Evolutionary conservation across 2,797 vertebrate genomes (phyloP).

Genomic region (Sardinella longiceps): DNA sequence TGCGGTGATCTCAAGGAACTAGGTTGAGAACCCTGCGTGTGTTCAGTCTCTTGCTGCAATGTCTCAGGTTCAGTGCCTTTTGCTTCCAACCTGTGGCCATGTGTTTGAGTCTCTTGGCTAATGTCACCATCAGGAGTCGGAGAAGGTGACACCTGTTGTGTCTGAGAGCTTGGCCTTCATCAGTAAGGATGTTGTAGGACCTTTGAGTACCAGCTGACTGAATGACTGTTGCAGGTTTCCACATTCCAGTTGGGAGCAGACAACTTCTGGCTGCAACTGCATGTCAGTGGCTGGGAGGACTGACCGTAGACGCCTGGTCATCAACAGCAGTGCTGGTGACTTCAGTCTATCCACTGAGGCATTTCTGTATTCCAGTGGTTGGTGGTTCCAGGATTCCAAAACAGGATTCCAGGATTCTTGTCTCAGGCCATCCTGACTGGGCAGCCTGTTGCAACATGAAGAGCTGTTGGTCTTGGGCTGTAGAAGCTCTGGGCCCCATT

Average conservation of each 20-base stretch:
- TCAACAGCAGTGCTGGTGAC: conserved; percentile 31
- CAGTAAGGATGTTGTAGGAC: conserved; percentile 19
- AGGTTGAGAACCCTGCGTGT: no score
- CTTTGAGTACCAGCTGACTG: conserved; percentile 8
- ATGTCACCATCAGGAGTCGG: neutral
- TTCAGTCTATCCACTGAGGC: conserved; percentile 25
- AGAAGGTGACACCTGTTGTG: conserved; percentile 29
- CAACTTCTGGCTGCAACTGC: conserved; percentile 27
- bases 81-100: neutral
- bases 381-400: no score
- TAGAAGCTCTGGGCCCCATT: no score
- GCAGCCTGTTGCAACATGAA: no score
- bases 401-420: no score
- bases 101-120: neutral
- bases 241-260: conserved; percentile 4
- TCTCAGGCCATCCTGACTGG: no score
- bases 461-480: no score
- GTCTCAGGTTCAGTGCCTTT: neutral
- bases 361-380: conserved; percentile 36
- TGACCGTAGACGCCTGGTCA: conserved; percentile 25
- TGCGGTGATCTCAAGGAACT: neutral
- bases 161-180: no score
- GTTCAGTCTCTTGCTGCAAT: neutral
- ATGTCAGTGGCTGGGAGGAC: conserved; percentile 23
- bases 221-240: conserved; percentile 17